phyloP scores from a whole-genome alignment of 2,888 invertebrate species.

The Sepiola atlantica region DNA sequence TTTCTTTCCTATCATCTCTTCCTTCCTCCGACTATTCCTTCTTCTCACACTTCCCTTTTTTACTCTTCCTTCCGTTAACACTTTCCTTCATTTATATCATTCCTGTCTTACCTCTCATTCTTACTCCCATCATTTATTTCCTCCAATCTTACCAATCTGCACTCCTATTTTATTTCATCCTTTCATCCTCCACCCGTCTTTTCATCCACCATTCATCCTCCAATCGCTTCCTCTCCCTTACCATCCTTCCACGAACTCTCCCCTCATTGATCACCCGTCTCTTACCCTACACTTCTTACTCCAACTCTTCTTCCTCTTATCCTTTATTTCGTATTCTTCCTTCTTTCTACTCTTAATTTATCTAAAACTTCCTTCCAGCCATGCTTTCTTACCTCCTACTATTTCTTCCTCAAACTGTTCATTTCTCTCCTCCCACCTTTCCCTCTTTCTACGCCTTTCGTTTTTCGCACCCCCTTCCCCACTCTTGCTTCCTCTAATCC shows the following conservation, averaged over 20 bases:
- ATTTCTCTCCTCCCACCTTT: too few relatives aligned
- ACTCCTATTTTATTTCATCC: not conserved
- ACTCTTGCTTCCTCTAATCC: too few relatives aligned
- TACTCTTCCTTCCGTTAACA: not conserved
- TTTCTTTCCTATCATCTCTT: not conserved
- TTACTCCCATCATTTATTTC: not conserved
- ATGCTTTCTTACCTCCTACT: too few relatives aligned
- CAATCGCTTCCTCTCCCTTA: not conserved
- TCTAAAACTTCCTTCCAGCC: too few relatives aligned
- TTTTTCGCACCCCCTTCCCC: too few relatives aligned
- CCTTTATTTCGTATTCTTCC: not conserved
- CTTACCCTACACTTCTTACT: not conserved
- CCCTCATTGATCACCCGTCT: too few relatives aligned
- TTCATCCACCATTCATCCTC: not conserved
- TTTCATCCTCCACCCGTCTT: fast-evolving
- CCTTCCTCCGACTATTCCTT: not conserved
- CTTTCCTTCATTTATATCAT: not conserved
- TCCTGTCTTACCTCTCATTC: not conserved
- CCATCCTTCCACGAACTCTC: not conserved
- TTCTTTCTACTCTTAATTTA: too few relatives aligned
- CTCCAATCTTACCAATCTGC: not conserved
- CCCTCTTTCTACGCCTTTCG: too few relatives aligned
- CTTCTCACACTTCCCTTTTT: too few relatives aligned
- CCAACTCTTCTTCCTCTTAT: not conserved
- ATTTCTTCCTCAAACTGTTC: too few relatives aligned